Evolutionary conservation across 1,140 invertebrate genomes (phyloP).

Genomic region (Rhagoletis pomonella): DNA sequence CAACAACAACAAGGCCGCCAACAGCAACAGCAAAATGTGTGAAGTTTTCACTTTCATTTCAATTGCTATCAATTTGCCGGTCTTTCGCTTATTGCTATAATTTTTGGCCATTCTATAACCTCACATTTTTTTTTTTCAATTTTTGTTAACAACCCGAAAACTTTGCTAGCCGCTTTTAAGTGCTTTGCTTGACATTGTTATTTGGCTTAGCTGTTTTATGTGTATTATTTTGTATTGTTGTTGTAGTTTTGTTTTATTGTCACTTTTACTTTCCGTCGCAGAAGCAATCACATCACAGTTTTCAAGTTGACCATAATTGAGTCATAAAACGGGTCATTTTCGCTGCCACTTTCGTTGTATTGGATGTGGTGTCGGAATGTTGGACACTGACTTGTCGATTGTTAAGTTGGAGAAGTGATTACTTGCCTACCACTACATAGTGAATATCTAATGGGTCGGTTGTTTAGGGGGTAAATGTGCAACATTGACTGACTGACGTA

Average conservation of each 20-base stretch:
- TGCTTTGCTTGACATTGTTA: constrained; percentile 26
- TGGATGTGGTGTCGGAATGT: neutral
- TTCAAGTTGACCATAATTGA: constrained; percentile 49
- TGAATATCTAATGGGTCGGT: neutral
- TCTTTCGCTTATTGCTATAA: constrained; percentile 42
- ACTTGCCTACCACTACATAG: neutral
- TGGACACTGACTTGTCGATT: neutral
- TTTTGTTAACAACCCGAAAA: constrained; percentile 23
- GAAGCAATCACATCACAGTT: neutral
- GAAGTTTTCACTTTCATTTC: constrained; percentile 52
- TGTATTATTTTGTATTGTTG: neutral
- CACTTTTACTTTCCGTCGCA: constrained; percentile 38
- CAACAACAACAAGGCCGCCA: constrained; percentile 14
- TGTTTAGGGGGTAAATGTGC: neutral
- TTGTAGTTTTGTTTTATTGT: constrained; percentile 16
- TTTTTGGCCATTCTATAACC: constrained; percentile 41
- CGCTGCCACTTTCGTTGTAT: constrained; percentile 5
- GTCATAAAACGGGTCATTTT: constrained; percentile 33
- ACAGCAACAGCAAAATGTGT: constrained; percentile 26
- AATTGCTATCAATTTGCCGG: constrained; percentile 46
- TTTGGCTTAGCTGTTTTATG: neutral
- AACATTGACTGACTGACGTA: neutral
- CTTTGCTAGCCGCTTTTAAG: constrained; percentile 25
- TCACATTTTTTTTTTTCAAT: neutral
- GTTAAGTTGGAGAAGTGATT: neutral